Percentiles rank a stretch among this genome's conserved stretches.
These are phyloP conservation scores for Lepilemur septentrionalis DNA, from an alignment of 2,797 vertebrate species.

Conservation along the genomic window DNA sequence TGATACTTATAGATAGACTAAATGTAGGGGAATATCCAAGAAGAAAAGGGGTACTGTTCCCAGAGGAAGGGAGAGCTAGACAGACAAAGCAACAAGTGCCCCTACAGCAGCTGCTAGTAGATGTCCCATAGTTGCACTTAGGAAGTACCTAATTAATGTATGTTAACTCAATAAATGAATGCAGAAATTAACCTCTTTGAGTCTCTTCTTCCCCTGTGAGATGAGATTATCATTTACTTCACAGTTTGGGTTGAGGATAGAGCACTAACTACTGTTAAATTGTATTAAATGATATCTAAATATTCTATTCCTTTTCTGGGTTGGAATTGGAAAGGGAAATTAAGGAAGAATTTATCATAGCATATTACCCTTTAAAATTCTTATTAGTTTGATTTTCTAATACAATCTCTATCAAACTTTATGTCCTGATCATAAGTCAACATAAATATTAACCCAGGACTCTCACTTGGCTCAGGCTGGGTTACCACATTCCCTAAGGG, in stretches of 20 bases:
- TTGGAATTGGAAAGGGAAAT: not conserved
- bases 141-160: not conserved
- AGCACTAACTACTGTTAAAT: not conserved
- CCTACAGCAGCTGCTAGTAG: not conserved
- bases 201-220: not conserved
- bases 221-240: not conserved
- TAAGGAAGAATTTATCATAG: not conserved
- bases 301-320: not conserved
- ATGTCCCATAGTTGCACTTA: not conserved
- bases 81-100: not conserved
- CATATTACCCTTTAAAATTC: not conserved
- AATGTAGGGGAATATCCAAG: not conserved
- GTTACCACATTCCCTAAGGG: not conserved
- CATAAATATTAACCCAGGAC: not conserved
- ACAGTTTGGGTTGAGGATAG: not conserved
- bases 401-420: not conserved
- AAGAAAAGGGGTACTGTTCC: not conserved
- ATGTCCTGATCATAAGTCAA: not conserved
- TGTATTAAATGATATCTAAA: not conserved
- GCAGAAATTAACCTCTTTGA: not conserved
- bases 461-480: not conserved
- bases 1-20: not conserved
- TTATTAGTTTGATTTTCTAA: not conserved
- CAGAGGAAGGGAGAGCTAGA: not conserved
- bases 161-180: not conserved